phyloP scores from a whole-genome alignment of 2,888 invertebrate species.

The Axea sp. region DNA sequence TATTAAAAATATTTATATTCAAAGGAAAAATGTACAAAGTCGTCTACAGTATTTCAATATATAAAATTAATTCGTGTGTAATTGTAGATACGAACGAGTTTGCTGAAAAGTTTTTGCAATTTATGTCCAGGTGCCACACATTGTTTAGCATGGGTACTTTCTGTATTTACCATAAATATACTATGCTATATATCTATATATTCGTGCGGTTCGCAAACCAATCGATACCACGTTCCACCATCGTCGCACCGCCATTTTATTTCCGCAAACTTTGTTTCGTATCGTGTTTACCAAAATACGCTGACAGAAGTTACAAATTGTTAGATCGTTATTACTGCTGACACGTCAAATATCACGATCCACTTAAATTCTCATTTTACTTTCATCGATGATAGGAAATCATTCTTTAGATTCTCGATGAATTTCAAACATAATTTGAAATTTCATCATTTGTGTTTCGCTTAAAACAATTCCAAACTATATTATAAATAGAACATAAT shows the following conservation, averaged over 20 bases:
- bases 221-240: slow-evolving; percentile 74
- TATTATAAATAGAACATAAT: no score
- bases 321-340: slow-evolving; percentile 37
- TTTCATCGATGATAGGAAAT: not conserved
- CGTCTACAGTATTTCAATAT: no score
- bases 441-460: no score
- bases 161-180: slow-evolving; percentile 46
- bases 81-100: no score
- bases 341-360: slow-evolving; percentile 13
- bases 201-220: slow-evolving; percentile 65
- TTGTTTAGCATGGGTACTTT: slow-evolving; percentile 39
- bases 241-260: slow-evolving; percentile 75
- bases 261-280: slow-evolving; percentile 68
- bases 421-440: no score
- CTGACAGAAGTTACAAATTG: slow-evolving; percentile 46
- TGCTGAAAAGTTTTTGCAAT: no score
- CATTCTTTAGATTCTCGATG: no score
- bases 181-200: slow-evolving; percentile 45
- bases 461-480: no score
- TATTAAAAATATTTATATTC: no score
- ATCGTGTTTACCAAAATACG: slow-evolving; percentile 31
- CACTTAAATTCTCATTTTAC: slow-evolving; percentile 9
- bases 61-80: no score
- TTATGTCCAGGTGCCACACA: no score
- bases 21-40: no score